A percentile compares a stretch with the other conserved stretches of the same genome.
These are phyloP conservation scores for Prunella himalayana DNA, from an alignment of 2,113 vertebrate species.

Conservation along the genomic window DNA sequence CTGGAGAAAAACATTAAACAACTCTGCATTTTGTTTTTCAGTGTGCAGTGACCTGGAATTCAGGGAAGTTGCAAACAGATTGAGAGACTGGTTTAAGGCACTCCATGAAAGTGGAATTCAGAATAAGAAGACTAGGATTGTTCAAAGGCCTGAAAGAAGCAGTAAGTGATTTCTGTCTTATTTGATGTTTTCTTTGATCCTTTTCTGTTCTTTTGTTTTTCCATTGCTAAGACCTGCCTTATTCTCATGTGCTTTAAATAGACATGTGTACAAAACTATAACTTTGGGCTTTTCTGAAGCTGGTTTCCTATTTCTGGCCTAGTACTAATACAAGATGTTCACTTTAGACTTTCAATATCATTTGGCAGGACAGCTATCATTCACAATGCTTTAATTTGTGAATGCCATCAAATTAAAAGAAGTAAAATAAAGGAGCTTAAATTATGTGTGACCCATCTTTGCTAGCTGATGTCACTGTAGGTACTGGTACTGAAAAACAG, in stretches of 20 bases:
- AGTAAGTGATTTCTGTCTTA: slow-evolving; percentile 76
- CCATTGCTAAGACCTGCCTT: not conserved
- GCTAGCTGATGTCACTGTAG: not conserved
- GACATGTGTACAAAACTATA: not conserved
- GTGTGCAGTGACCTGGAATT: slow-evolving; percentile 89
- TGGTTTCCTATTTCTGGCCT: not conserved
- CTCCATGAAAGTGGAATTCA: slow-evolving; percentile 88
- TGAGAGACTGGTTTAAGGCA: slow-evolving; percentile 94
- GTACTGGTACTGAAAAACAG: not conserved
- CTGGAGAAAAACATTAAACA: not conserved
- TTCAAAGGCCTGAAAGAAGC: slow-evolving; percentile 86
- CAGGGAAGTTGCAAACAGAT: slow-evolving; percentile 85
- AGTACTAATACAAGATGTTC: not conserved
- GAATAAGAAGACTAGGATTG: slow-evolving; percentile 81
- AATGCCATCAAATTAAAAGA: not conserved
- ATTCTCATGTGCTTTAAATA: not conserved
- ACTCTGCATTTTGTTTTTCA: slow-evolving; percentile 62
- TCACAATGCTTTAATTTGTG: not conserved
- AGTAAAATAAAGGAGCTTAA: not conserved
- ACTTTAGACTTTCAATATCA: not conserved
- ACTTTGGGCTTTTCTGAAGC: not conserved
- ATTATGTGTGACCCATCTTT: not conserved
- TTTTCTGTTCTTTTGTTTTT: not conserved
- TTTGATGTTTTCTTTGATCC: not conserved
- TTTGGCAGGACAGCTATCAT: not conserved